Percentiles rank a stretch among this genome's conserved stretches.
phyloP scores from a whole-genome alignment of 1,140 invertebrate species.

The Heliconius eleuchia region DNA sequence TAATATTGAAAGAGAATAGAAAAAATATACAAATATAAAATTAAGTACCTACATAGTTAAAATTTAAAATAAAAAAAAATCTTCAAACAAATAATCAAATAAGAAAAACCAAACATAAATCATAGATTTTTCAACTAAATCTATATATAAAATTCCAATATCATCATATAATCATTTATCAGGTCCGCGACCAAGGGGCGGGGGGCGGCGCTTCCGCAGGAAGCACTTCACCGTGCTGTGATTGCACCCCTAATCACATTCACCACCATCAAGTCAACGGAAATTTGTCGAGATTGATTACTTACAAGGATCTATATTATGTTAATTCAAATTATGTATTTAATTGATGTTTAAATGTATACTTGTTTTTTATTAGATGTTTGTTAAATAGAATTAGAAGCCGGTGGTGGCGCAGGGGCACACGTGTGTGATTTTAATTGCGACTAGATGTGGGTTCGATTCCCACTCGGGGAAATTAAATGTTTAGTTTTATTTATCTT shows the following conservation, averaged over 20 bases:
- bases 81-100: background rate
- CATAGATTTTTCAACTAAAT: background rate
- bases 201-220: slow-evolving; percentile 50
- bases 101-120: background rate
- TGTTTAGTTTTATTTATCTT: no score
- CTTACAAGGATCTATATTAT: slow-evolving; percentile 3
- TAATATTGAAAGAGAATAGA: no score
- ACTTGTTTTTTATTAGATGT: no score
- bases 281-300: slow-evolving; percentile 37
- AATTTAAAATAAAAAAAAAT: no score
- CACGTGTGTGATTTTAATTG: no score
- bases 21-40: no score
- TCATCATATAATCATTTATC: background rate
- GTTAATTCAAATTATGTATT: background rate
- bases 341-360: no score
- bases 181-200: slow-evolving; percentile 53
- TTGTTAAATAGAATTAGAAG: no score
- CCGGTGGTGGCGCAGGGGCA: no score
- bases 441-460: no score
- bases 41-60: no score
- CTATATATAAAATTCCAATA: background rate
- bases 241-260: slow-evolving; percentile 46
- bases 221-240: slow-evolving; percentile 49
- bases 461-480: no score
- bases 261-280: slow-evolving; percentile 35